Conservation (phyloP, 2,797 vertebrate species). For the Gobionotothen gibberifrons region DNA sequence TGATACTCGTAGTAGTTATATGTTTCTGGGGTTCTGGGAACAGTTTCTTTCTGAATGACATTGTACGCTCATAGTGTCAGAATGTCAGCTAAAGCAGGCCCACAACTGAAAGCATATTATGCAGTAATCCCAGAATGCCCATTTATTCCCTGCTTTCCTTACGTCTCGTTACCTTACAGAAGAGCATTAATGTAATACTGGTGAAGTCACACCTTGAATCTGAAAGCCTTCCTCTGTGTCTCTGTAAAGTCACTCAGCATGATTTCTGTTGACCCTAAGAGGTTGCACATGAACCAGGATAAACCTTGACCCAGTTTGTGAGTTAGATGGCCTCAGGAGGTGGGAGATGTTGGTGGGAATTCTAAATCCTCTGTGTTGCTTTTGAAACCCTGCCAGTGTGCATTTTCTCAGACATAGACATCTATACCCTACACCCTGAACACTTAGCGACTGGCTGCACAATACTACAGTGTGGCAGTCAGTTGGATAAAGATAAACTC, state of each 20-base stretch:
- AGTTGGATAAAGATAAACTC: constrained; percentile 69
- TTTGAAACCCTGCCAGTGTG: constrained; percentile 74
- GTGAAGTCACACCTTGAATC: constrained; percentile 66
- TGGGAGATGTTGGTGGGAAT: constrained; percentile 70
- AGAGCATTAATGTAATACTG: constrained; percentile 41
- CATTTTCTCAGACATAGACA: constrained; percentile 73
- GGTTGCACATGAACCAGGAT: constrained; percentile 77
- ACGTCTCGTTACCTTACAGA: constrained; percentile 47
- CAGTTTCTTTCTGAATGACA: constrained; percentile 22
- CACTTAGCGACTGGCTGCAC: constrained; percentile 54
- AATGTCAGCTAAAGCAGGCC: constrained; percentile 25
- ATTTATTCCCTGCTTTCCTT: constrained; percentile 27
- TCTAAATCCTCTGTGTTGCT: constrained; percentile 77
- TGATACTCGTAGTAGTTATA: background rate
- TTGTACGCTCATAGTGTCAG: constrained; percentile 32
- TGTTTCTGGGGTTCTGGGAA: background rate
- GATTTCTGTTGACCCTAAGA: constrained; percentile 72
- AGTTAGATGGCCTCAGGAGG: constrained; percentile 66
- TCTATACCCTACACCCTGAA: constrained; percentile 59
- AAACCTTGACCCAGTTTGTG: constrained; percentile 79
- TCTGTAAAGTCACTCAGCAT: constrained; percentile 54
- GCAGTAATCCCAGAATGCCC: constrained; percentile 27
- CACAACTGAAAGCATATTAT: constrained; percentile 19
- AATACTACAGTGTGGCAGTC: constrained; percentile 49
- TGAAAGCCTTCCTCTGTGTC: constrained; percentile 67